These are phyloP conservation scores for Willisornis vidua DNA, from an alignment of 2,113 vertebrate species.

Conservation along the genomic window DNA sequence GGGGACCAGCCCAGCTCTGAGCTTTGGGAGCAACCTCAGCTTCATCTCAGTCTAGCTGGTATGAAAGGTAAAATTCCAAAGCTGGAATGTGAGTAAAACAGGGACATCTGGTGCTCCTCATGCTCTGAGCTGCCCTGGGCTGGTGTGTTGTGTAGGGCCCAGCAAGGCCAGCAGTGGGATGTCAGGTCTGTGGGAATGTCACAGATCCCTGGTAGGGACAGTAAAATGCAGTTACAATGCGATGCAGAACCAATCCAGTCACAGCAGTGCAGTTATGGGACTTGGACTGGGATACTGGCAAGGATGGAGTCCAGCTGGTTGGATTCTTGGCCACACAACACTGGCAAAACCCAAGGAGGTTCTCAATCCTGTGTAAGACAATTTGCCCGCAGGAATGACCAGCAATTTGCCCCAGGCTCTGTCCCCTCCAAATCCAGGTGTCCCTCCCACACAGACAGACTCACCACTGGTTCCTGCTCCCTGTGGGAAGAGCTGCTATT, in stretches of 20 bases:
- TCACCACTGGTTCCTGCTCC: neutral
- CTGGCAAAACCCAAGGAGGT: neutral
- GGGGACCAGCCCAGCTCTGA: neutral
- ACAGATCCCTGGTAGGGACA: neutral
- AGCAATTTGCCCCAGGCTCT: no score
- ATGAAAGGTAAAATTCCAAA: neutral
- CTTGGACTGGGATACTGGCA: neutral
- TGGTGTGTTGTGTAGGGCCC: fast-evolving
- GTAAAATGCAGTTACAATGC: neutral
- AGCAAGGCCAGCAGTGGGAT: neutral
- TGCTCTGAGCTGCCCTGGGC: neutral
- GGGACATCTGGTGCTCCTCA: neutral
- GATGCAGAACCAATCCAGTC: neutral
- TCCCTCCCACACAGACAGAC: neutral
- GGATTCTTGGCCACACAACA: neutral
- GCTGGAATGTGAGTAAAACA: neutral
- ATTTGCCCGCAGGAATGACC: neutral
- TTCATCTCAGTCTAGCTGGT: neutral
- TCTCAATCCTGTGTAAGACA: fast-evolving
- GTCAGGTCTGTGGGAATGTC: neutral
- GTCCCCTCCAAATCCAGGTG: neutral
- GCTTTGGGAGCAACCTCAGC: neutral
- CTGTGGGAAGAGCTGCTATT: neutral
- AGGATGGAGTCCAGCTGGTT: neutral
- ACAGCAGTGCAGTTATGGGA: neutral